Evolutionary conservation across 2,113 vertebrate species (phyloP).

Genomic region (Tetrao urogallus): DNA sequence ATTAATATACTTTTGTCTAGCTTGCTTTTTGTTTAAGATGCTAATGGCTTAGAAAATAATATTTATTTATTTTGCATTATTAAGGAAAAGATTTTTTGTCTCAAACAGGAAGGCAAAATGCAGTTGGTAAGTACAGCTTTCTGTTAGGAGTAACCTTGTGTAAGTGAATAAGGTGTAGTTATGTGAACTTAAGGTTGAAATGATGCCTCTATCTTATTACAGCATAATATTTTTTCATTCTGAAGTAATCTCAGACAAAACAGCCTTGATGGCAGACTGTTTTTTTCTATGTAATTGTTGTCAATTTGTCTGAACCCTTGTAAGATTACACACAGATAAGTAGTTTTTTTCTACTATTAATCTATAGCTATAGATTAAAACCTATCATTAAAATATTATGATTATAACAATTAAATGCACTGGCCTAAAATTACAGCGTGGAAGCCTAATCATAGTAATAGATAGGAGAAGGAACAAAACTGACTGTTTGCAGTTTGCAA

Average conservation of each 20-base stretch:
- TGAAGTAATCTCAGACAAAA: not conserved
- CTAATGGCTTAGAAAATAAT: constrained; percentile 37
- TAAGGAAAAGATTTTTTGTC: constrained; percentile 87
- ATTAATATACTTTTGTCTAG: not conserved
- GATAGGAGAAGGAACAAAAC: not conserved
- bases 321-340: not conserved
- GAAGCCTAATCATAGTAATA: not conserved
- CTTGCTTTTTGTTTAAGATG: not conserved
- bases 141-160: not conserved
- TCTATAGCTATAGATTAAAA: not conserved
- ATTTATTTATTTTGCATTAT: constrained; percentile 59
- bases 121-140: constrained; percentile 85
- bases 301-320: not conserved
- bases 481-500: not conserved
- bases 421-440: not conserved
- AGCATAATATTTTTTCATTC: not conserved
- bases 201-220: not conserved
- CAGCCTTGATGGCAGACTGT: not conserved
- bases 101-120: constrained; percentile 80
- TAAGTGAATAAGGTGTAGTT: not conserved
- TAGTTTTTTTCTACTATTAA: not conserved
- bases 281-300: not conserved
- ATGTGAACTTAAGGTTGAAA: not conserved
- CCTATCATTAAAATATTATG: not conserved
- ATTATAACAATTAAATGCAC: not conserved